Conservation (phyloP, 2,888 invertebrate genomes). For the Euplexia lucipara region DNA sequence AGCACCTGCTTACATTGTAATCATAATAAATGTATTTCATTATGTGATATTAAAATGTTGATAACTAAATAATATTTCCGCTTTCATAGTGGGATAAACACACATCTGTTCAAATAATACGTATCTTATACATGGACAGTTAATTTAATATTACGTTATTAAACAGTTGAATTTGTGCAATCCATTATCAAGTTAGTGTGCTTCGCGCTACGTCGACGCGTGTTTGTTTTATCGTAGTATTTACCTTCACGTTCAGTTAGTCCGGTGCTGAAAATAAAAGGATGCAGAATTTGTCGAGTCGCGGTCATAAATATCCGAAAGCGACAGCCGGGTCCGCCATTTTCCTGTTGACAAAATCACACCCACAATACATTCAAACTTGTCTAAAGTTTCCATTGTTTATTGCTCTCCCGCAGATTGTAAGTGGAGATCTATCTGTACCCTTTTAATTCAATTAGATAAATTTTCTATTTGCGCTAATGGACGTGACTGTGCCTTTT, state of each 20-base stretch:
- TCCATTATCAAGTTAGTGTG: slow-evolving; percentile 48
- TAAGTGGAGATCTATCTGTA: slow-evolving; percentile 73
- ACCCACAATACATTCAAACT: slow-evolving; percentile 88
- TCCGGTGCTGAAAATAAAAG: slow-evolving; percentile 83
- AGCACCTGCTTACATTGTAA: no score
- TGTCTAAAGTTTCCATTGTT: slow-evolving; percentile 88
- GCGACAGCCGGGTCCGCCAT: slow-evolving; percentile 87
- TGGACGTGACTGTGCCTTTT: slow-evolving; percentile 61
- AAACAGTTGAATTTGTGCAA: slow-evolving; percentile 54
- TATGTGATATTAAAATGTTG: background rate
- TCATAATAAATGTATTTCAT: no score
- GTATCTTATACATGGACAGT: slow-evolving; percentile 35
- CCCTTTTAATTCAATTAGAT: slow-evolving; percentile 79
- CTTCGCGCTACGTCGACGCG: slow-evolving; percentile 46
- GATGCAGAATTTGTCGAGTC: slow-evolving; percentile 86
- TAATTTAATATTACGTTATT: slow-evolving; percentile 52
- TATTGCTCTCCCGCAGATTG: slow-evolving; percentile 78
- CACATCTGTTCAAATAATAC: slow-evolving; percentile 39
- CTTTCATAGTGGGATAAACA: slow-evolving; percentile 10
- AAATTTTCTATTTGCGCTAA: slow-evolving; percentile 65
- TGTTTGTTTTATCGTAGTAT: slow-evolving; percentile 77
- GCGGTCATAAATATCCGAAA: slow-evolving; percentile 86
- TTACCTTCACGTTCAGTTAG: slow-evolving; percentile 82
- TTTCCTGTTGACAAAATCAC: slow-evolving; percentile 90
- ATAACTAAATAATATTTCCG: slow-evolving; percentile 10